Base-by-base conservation (phyloP, 2,888 invertebrate species). In the Drosophila mercatorum region DNA sequence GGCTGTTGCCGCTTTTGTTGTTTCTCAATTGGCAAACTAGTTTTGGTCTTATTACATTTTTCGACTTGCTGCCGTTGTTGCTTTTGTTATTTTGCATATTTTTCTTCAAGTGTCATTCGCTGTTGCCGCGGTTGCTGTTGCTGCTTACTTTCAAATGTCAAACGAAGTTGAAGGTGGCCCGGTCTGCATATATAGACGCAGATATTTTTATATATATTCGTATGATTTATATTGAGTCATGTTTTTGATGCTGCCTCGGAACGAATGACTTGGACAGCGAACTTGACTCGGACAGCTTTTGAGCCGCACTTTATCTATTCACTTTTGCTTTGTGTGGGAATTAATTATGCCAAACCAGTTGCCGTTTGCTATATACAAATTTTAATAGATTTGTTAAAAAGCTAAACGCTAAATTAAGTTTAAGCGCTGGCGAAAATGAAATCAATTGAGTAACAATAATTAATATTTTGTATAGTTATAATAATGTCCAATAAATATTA, bases 111-210 rank as follows among this genome's bases (percentile, higher is more conserved):
- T 80, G 80, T 80, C 78, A 79, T 73, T 79, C 71, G 75, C 36
- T 60, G 58, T 62, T 70, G 49, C 56, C 60, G 52, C 34, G 58
- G n/a, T 1, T 66, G 52, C 5, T 69, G 62, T 40, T 52, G 57
- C 12, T 52, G 69, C 59, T 81, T 80, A 86, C 85, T 86, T 86
- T 86, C 86, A 86, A 86, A 86, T 88, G 86, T 82, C 86, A 86
- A 83, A 71, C 57, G 75, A 78, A 86, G 86, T 86, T 86, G 86
- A 86, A 86, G 86, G 89, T 86, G 81, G 84, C 72, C 84, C 85
- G 53, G 78, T 78, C 78, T 65, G 68, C 73, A 66, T 51, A 74
- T 72, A 67, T 66, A 63, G 67, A 55, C 55, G 56, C 46, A 64
- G 40, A 59, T 66, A 72, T 67, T 78, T 65, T 46, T 72, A 62